These are phyloP conservation scores for Megathymus violae DNA, from an alignment of 1,140 invertebrate genomes.

Conservation along the genomic window DNA sequence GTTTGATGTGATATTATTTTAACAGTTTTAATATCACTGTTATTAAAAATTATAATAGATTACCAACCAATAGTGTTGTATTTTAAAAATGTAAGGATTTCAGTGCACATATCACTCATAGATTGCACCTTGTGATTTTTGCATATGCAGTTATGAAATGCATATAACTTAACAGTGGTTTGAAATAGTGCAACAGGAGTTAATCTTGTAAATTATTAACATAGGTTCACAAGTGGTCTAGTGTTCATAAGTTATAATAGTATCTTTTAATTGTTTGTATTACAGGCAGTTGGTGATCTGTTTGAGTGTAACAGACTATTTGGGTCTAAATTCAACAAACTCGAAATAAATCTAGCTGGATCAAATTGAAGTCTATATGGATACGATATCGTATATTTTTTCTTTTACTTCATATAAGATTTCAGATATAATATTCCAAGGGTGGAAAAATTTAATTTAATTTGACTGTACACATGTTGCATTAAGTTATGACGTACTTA, in stretches of 20 bases:
- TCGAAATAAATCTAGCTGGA: slow-evolving; percentile 69
- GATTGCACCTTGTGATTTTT: too few relatives aligned
- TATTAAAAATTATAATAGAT: too few relatives aligned
- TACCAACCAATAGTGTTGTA: too few relatives aligned
- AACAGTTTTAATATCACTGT: too few relatives aligned
- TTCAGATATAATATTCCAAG: neutral
- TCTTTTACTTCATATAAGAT: slow-evolving; percentile 11
- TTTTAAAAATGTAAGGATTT: too few relatives aligned
- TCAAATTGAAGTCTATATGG: slow-evolving; percentile 64
- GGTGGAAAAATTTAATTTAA: neutral
- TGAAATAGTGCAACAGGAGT: too few relatives aligned
- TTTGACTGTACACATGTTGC: slow-evolving; percentile 19
- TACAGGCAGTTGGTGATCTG: slow-evolving; percentile 81
- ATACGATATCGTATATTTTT: slow-evolving; percentile 35
- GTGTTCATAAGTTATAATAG: slow-evolving; percentile 14
- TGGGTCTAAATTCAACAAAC: slow-evolving; percentile 58
- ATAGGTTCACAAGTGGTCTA: neutral
- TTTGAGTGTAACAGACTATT: slow-evolving; percentile 71
- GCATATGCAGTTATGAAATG: too few relatives aligned
- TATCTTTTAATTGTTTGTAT: slow-evolving; percentile 75
- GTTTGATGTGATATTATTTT: too few relatives aligned
- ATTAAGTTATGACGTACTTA: slow-evolving; percentile 14
- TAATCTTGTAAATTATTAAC: neutral
- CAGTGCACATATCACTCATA: too few relatives aligned
- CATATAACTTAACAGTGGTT: too few relatives aligned